Conservation (phyloP, 1,140 invertebrate genomes). For the Ruditapes philippinarum region DNA sequence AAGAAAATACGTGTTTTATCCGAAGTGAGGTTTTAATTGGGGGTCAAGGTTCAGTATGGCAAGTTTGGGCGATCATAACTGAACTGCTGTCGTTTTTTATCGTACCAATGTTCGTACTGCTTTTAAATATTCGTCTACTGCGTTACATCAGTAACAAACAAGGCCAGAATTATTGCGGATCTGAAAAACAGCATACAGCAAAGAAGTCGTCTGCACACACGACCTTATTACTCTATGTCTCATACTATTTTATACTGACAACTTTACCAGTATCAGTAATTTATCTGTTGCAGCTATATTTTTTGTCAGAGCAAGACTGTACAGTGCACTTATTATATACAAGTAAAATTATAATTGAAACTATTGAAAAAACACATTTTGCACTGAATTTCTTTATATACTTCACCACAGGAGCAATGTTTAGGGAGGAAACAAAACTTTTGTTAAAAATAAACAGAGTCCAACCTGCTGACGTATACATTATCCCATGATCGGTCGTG, state of each 20-base stretch:
- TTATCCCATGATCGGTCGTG: no score
- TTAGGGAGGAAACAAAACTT: no score
- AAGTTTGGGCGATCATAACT: conserved; percentile 79
- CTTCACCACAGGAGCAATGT: no score
- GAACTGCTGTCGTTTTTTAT: conserved; percentile 82
- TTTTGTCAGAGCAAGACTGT: conserved; percentile 48
- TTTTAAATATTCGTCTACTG: conserved; percentile 85
- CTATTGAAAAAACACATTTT: conserved; percentile 84
- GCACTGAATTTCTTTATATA: conserved; percentile 86
- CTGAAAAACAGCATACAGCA: conserved; percentile 68
- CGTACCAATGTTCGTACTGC: conserved; percentile 80
- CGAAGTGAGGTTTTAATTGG: conserved; percentile 68
- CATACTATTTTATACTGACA: conserved; percentile 86
- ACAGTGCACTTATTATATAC: conserved; percentile 76
- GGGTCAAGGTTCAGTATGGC: conserved; percentile 71
- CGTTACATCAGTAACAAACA: conserved; percentile 78
- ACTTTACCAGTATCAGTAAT: conserved; percentile 83
- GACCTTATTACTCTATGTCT: conserved; percentile 83
- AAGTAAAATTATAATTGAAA: conserved; percentile 79
- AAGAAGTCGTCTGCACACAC: conserved; percentile 81
- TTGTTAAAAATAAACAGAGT: no score
- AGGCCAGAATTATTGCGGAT: conserved; percentile 68
- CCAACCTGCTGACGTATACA: no score
- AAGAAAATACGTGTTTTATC: conserved; percentile 69
- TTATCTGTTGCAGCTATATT: not conserved